Conservation (phyloP, 1,140 invertebrate species). For the Zaprionus lachaisei region DNA sequence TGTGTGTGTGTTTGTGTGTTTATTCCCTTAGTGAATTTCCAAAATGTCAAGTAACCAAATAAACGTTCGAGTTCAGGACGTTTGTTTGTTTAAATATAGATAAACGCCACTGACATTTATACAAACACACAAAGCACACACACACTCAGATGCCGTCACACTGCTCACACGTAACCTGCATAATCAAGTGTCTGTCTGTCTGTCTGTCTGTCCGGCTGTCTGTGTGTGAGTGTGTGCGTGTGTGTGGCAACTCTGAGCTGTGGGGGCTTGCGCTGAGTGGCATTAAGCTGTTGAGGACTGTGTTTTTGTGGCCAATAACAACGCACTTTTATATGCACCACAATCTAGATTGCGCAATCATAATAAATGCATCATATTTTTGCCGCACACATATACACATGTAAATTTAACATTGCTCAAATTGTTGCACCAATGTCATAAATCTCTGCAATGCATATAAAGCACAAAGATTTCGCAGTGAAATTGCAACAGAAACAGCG, state of each 20-base stretch:
- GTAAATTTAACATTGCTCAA: conserved; percentile 52
- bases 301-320: conserved; percentile 58
- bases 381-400: conserved; percentile 13
- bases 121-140: conserved; percentile 45
- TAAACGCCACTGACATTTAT: conserved; percentile 73
- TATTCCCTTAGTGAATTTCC: conserved; percentile 65
- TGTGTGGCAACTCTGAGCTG: conserved; percentile 14
- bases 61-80: conserved; percentile 68
- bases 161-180: conserved; percentile 19
- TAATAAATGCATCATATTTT: conserved; percentile 69
- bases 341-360: conserved; percentile 47
- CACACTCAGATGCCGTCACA: conserved; percentile 1
- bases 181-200: conserved; percentile 33
- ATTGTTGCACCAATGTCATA: conserved; percentile 68
- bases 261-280: conserved; percentile 30
- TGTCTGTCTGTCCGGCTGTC: background rate
- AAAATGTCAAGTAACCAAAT: conserved; percentile 78
- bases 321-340: conserved; percentile 65
- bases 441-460: conserved; percentile 52
- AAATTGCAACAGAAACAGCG: conserved; percentile 10
- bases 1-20: conserved; percentile 29
- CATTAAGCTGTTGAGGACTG: conserved; percentile 65
- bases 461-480: conserved; percentile 1
- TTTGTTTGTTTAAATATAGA: conserved; percentile 79
- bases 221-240: conserved; percentile 10